Evolutionary conservation across 2,888 invertebrate genomes (phyloP), one percentile per base, ranked within the genome.

Genomic region (Antitype chi): DNA sequence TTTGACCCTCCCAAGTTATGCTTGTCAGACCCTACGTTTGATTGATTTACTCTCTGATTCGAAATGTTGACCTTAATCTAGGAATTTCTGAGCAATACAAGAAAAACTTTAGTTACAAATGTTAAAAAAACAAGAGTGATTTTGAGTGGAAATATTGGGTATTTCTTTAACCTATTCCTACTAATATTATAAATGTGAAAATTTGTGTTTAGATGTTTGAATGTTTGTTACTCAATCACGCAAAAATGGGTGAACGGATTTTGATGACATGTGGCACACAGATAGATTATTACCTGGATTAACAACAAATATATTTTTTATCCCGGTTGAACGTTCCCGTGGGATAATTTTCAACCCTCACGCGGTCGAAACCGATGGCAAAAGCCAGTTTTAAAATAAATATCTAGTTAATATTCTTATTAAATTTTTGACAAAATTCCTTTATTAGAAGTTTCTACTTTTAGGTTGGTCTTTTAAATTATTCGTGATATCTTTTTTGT

Each of bases 1-100:
- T 23, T 55, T 52, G 73, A 77, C 67, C 70, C 62, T 69, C 38
- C 0, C 43, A 71, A 32, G 17, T 38, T 57, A 32, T 38, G 25
- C 49, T 7, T 63, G n/a, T 47, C 23, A 13, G 63, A 32, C 49
- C 72, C 25, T 60, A 55, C 25, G 49, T 63, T 80, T 80, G 49
- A 73, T 70, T 74, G 70, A 76, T 76, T 80, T 32, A 43, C 20
- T 55, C 6, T n/a, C 5, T 47, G 53, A 69, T 55, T 64, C 13
- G 15, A 59, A 68, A 68, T 76, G 64, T 64, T 57, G 53, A 52
- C 47, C 53, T 9, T 76, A 32, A 53, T 75, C 59, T 47, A 60
- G 7, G 11, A 57, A 64, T 59, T n/a, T 60, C 1, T 11, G 20
- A 64, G 43, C 5, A 28, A 15, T 17, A n/a, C 9, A 59, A 38